Evolutionary conservation across 1,140 invertebrate species (phyloP).

Genomic region (Pachypeltis micranthus): DNA sequence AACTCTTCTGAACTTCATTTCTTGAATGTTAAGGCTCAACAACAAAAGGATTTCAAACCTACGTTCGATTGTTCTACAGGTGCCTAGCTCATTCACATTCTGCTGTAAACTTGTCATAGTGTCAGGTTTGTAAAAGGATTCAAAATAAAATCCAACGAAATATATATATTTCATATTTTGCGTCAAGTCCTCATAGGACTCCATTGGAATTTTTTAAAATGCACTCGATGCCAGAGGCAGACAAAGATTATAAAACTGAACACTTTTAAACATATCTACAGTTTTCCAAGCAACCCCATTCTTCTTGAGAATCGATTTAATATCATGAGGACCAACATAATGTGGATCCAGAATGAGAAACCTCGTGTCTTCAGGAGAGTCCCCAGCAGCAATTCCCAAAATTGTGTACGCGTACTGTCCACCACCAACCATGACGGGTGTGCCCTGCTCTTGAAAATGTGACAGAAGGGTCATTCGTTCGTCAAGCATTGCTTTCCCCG

Average conservation of each 20-base stretch:
- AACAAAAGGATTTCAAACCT: too few species aligned
- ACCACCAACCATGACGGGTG: conserved; percentile 4
- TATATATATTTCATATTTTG: too few species aligned
- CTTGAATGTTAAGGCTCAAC: too few species aligned
- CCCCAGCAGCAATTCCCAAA: background rate
- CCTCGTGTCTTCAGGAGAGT: background rate
- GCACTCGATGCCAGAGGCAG: background rate
- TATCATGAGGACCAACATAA: background rate
- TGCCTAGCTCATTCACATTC: too few species aligned
- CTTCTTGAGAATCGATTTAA: background rate
- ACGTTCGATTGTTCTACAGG: too few species aligned
- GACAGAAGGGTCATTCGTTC: background rate
- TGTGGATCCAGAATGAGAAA: conserved; percentile 1
- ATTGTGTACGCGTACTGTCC: conserved; percentile 3
- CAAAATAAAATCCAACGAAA: too few species aligned
- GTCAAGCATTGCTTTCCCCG: background rate
- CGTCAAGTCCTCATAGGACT: too few species aligned
- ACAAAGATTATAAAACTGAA: background rate
- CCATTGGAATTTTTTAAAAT: background rate
- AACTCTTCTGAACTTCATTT: too few species aligned
- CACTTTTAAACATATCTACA: background rate
- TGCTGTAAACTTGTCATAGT: too few species aligned
- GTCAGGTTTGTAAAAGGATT: too few species aligned
- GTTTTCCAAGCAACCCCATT: background rate
- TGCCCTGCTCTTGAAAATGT: background rate